A percentile compares a stretch with the other conserved stretches of the same genome.
Evolutionary conservation across 2,888 invertebrate genomes (phyloP).

Genomic region (Cerastis leucographa): DNA sequence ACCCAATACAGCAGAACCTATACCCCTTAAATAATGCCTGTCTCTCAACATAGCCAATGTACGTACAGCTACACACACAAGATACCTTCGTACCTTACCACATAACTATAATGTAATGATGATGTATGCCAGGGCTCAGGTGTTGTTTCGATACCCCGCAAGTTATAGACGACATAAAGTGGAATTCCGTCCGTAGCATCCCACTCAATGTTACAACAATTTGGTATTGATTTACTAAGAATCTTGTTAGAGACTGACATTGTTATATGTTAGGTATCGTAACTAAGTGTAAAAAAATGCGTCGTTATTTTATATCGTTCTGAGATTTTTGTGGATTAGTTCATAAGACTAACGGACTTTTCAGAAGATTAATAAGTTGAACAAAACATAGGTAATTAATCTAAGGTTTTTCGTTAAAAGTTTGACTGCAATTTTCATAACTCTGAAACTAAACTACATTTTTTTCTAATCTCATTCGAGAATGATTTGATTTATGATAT

Average conservation of each 20-base stretch:
- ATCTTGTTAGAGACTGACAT: conserved; percentile 45
- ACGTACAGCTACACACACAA: background rate
- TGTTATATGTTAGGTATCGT: background rate
- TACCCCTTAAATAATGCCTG: conserved; percentile 16
- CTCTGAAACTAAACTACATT: no score
- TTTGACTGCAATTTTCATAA: no score
- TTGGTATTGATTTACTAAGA: conserved; percentile 62
- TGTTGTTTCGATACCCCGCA: conserved; percentile 61
- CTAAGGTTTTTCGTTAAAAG: no score
- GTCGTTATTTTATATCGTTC: background rate
- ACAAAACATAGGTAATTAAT: no score
- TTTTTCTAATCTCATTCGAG: no score
- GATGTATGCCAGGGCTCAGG: conserved; percentile 66
- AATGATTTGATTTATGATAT: no score
- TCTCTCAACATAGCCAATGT: conserved; percentile 12
- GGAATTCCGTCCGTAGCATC: conserved; percentile 58
- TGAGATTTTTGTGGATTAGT: background rate
- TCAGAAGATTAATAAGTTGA: no score
- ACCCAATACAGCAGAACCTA: background rate
- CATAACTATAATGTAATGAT: conserved; percentile 64
- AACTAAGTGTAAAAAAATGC: background rate
- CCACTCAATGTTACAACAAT: conserved; percentile 50
- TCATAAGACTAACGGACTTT: no score
- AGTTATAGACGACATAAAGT: conserved; percentile 71
- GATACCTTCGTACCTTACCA: conserved; percentile 23